Evolutionary conservation across 1,140 invertebrate genomes (phyloP), one percentile per base, ranked within the genome.

Genomic region (Dreissena rostriformis): DNA sequence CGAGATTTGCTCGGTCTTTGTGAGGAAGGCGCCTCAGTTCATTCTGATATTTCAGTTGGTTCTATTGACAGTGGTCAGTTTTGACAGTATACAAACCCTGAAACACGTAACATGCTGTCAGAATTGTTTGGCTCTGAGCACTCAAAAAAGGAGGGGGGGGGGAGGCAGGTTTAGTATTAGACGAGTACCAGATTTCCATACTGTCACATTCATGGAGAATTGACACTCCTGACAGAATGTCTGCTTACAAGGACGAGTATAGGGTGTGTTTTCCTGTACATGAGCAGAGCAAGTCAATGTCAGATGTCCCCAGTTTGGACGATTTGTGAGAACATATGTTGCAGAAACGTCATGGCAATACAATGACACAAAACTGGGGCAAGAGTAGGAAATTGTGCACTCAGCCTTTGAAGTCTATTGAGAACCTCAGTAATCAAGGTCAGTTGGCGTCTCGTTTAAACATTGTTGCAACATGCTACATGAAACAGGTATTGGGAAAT

Each of bases 281-380:
- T 77, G 74, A 66, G 22, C 17, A 29, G 11, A 39, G 28, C 19
- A 94, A 93, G 89, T 94, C 95, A 84, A 81, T 29, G 14, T 49
- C 65, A 17, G 12, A 77, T 28, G 74, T 77, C 49, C 57, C 61
- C 12, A 11, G 61, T 24, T 29, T 77, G 4, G 74, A 77, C 66
- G 61, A 65, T 29, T 17, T 66, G 7, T 14, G 51, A n/a, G 74
- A 77, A 77, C 17, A 55, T n/a, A 39, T 77, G 74, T 29, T 77
- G 14, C 11, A 10, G 26, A 77, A 77, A 24, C 17, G 29, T 19
- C 17, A 77, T 51, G 61, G 74, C 7, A 19, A n/a, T 49, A 72
- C 10, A 49, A 19, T 17, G 14, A n/a, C 24, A 22, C 26, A 61
- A 19, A 28, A 29, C n/a, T 66, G n/a, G 74, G 61, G 57, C 28